A percentile compares a stretch with the other conserved stretches of the same genome.
Conservation (phyloP, 2,888 invertebrate species). For the Pachliopta kotzebuea region DNA sequence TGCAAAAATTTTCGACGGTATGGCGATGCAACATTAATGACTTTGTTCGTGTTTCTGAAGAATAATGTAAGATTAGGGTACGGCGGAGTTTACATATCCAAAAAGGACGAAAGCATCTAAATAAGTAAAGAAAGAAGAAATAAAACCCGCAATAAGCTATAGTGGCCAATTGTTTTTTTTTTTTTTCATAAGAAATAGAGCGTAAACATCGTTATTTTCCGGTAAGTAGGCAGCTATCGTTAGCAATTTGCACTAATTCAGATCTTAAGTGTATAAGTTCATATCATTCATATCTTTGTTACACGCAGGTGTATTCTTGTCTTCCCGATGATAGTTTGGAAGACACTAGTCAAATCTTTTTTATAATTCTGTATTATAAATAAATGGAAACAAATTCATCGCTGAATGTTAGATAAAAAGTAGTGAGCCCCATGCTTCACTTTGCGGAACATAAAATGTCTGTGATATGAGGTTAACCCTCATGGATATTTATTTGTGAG, state of each 20-base stretch:
- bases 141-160: too few relatives aligned
- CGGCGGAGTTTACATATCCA: too few relatives aligned
- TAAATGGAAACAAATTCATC: not conserved
- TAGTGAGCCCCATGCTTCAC: not conserved
- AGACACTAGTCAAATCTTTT: not conserved
- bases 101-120: too few relatives aligned
- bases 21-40: too few relatives aligned
- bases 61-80: too few relatives aligned
- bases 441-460: constrained; percentile 18
- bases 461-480: constrained; percentile 22
- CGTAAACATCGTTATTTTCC: too few relatives aligned
- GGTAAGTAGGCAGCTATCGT: not conserved
- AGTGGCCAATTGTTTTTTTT: too few relatives aligned
- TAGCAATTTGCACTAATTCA: not conserved
- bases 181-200: too few relatives aligned
- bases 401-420: constrained; percentile 6
- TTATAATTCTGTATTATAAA: not conserved
- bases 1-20: not conserved
- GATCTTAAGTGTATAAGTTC: not conserved
- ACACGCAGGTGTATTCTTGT: not conserved
- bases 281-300: not conserved
- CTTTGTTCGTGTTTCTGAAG: not conserved
- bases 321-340: not conserved
- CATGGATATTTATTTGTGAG: constrained; percentile 21
- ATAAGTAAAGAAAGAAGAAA: too few relatives aligned